Evolutionary conservation across 2,113 vertebrate genomes (phyloP).

Genomic region (Ophiodon elongatus): DNA sequence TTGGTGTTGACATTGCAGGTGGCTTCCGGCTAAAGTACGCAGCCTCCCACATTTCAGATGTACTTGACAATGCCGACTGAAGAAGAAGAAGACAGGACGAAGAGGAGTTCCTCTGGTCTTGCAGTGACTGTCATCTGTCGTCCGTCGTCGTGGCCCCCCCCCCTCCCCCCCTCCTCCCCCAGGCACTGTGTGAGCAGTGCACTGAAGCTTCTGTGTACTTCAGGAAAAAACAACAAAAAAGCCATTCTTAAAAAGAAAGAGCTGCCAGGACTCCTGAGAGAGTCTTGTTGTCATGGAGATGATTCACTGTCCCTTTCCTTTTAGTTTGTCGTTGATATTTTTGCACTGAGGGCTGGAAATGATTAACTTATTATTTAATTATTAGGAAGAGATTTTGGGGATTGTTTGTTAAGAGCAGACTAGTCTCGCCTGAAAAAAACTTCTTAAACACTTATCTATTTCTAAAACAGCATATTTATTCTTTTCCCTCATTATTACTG

Average conservation of each 20-base stretch:
- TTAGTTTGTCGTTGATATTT: slow-evolving; percentile 61
- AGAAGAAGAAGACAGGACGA: slow-evolving; percentile 48
- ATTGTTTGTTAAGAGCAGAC: slow-evolving; percentile 21
- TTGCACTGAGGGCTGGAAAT: slow-evolving; percentile 73
- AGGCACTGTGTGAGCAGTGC: slow-evolving; percentile 11
- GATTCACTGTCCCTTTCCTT: slow-evolving; percentile 35
- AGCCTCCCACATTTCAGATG: slow-evolving; percentile 90
- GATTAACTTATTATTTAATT: slow-evolving; percentile 75
- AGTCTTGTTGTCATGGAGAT: slow-evolving; percentile 39
- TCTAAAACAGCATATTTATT: slow-evolving; percentile 72
- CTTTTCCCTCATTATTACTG: slow-evolving; percentile 51
- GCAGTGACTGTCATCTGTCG: neutral
- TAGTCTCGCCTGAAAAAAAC: slow-evolving; percentile 14
- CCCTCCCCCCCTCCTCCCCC: too few species aligned
- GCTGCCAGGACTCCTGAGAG: too few species aligned
- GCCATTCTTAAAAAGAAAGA: slow-evolving; percentile 17
- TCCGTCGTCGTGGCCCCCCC: slow-evolving; percentile 7
- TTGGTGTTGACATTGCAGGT: slow-evolving; percentile 72
- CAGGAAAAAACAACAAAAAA: slow-evolving; percentile 7
- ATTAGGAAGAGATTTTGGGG: slow-evolving; percentile 43
- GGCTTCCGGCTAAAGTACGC: slow-evolving; percentile 94
- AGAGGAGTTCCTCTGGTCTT: neutral
- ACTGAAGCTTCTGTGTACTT: slow-evolving; percentile 28
- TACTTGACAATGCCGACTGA: slow-evolving; percentile 94
- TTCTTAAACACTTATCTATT: slow-evolving; percentile 49